A percentile compares a stretch with the other conserved stretches of the same genome.
These are phyloP conservation scores for Chionoecetes opilio DNA, from an alignment of 1,140 invertebrate species.

Conservation along the genomic window DNA sequence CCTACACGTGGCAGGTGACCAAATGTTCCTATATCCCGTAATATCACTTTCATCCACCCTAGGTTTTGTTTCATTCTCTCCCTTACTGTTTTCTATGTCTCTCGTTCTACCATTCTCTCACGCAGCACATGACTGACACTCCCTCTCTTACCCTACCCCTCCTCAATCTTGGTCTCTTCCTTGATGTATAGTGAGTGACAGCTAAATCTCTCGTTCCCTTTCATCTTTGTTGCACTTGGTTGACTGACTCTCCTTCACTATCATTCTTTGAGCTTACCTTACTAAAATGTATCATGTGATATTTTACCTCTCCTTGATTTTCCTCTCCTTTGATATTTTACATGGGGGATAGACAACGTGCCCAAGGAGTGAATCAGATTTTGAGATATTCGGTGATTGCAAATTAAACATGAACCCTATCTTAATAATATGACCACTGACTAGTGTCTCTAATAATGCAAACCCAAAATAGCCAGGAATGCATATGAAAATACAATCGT, in stretches of 20 bases:
- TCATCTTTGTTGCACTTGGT: background rate
- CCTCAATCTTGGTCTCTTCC: background rate
- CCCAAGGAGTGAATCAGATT: no score
- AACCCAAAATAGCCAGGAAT: no score
- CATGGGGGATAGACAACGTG: no score
- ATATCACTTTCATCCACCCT: no score
- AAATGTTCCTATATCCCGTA: background rate
- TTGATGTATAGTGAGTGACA: background rate
- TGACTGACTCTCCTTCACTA: background rate
- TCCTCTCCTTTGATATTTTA: no score
- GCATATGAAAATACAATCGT: no score
- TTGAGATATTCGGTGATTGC: no score
- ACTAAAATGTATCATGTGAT: no score
- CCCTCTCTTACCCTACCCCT: background rate
- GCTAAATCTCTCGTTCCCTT: background rate
- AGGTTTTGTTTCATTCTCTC: background rate
- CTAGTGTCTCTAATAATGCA: no score
- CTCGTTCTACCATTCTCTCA: background rate
- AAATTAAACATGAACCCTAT: no score
- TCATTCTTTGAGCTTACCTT: background rate
- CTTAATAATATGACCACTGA: no score
- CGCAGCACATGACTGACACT: background rate
- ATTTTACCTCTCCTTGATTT: no score
- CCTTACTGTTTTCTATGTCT: background rate
- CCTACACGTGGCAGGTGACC: constrained; percentile 60